Conservation (phyloP, 92 coral and sea anemone genomes). For the Bergia puertoricense region DNA sequence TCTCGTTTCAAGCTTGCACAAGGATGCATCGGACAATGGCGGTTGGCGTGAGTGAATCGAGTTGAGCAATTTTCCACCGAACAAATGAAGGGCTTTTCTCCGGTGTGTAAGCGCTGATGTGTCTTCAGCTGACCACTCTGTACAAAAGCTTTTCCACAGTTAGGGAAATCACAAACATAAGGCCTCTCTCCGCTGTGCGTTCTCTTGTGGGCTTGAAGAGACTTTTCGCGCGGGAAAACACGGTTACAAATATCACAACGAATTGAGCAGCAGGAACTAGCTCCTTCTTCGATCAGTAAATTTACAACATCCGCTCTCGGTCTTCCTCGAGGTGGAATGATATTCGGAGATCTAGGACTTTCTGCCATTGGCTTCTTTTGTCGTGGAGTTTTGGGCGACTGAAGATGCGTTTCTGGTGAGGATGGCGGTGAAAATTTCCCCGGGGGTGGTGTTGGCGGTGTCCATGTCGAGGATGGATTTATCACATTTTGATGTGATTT, state of each 20-base stretch:
- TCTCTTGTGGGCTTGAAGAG: slow-evolving; percentile 99
- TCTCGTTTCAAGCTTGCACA: slow-evolving; percentile 83
- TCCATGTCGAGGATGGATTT: slow-evolving; percentile 90
- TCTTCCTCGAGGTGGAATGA: slow-evolving; percentile 90
- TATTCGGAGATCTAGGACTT: slow-evolving; percentile 75
- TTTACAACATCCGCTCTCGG: slow-evolving; percentile 94
- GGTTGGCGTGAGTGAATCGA: slow-evolving; percentile 97
- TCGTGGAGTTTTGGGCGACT: slow-evolving; percentile 67
- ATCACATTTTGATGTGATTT: slow-evolving; percentile 65
- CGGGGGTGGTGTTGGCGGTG: slow-evolving; percentile 89
- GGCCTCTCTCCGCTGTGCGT: slow-evolving; percentile 99
- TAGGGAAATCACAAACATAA: slow-evolving; percentile 95
- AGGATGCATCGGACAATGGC: slow-evolving; percentile 96
- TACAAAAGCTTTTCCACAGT: slow-evolving; percentile 98
- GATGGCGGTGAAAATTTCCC: slow-evolving; percentile 76
- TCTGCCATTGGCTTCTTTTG: slow-evolving; percentile 50
- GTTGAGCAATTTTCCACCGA: slow-evolving; percentile 84
- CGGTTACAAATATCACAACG: slow-evolving; percentile 98
- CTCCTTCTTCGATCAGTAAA: slow-evolving; percentile 92
- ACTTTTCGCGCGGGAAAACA: slow-evolving; percentile 99
- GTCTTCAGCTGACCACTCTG: slow-evolving; percentile 99
- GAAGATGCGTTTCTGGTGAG: slow-evolving; percentile 60
- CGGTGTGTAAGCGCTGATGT: slow-evolving; percentile 94
- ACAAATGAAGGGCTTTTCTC: slow-evolving; percentile 96
- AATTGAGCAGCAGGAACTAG: slow-evolving; percentile 90